Base-by-base conservation (phyloP, 2,113 vertebrate genomes). In the Fulmarus glacialis region DNA sequence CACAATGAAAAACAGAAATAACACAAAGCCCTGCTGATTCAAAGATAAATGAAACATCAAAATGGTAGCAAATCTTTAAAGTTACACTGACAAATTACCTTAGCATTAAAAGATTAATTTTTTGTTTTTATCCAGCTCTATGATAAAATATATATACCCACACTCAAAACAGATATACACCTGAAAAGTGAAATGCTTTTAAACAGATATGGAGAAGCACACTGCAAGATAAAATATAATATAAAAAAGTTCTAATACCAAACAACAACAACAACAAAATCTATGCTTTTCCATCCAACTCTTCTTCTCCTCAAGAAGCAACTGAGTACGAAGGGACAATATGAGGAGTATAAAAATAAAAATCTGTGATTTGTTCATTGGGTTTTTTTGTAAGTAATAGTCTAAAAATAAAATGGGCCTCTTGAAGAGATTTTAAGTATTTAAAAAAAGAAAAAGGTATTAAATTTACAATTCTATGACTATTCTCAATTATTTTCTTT, bases 11-110 rank as follows among this genome's bases (percentile, higher is more conserved):
- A 95, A 91, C 1, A 87, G 58, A 94, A 82, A 72, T 24, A 91
- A 45, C 48, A 89, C 34, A 81, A 93, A 84, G 50, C 32, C 88
- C 74, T 47, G 42, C 72, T 91, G 83, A 90, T 88, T 90, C 89
- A 16, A 90, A 97, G 89, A 93, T 75, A 97, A 97, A 97, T 89
- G 93, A 94, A 97, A 97, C 82, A 95, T 95, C 95, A 92, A 83
- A 95, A 93, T 9, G 14, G 48, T 29, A 34, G 86, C 89, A 97
- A 96, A 92, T 93, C 94, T 97, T 98, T 94, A 97, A 97, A 78
- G 77, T 66, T 84, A 24, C 38, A 77, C 63, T 93, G 73, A 91
- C 85, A 94, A 91, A 86, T 77, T 93, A 88, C 48, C 75, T 87
- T 70, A 91, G 47, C 40, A 88, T 72, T 80, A 80, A 87, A 96